Evolutionary conservation across 1,140 invertebrate genomes (phyloP), one percentile per base, ranked within the genome.

Genomic region (Vanessa tameamea): DNA sequence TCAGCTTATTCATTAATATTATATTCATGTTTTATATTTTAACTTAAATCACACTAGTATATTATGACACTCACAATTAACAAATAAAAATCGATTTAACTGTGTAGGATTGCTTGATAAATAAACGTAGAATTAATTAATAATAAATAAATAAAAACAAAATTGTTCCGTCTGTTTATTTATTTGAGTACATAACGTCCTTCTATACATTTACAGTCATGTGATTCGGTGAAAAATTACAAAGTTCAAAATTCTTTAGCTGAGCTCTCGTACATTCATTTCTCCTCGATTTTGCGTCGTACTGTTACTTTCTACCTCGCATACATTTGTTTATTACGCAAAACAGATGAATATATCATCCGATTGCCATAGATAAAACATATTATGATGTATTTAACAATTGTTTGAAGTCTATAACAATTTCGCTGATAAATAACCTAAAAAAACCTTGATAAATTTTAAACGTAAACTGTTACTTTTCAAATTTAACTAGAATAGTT

Each of bases 111-210:
- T 50, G 4, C 5, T 12, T 6, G 9, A 12, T n/a, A 50, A 12
- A 14, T 50, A 50, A 50, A 50, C 13, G 15, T 15, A 50, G 4
- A 12, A 6, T 50, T 14, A 50, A 15, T 50, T 14, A 15, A 6
- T 6, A 14, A 50, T 12, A n/a, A 53, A 57, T 57, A 57, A 78
- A 76, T 59, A 76, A 47, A 59, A 63, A 51, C 63, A 61, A 61
- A 13, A 61, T 37, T 43, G 65, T 78, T 83, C 72, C 77, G 66
- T 82, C 79, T 74, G 71, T 82, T 85, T 82, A 84, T 83, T 71
- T 85, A 81, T 82, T 86, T 82, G 81, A 80, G 69, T 86, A 88
- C 82, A 89, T 82, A 83, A 80, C 80, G 76, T 79, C 78, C 71
- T 82, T 82, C 43, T 67, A 64, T 69, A 82, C 76, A 86, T 73